A percentile compares a stretch with the other conserved stretches of the same genome.
These are phyloP conservation scores for Anisognathus igniventris DNA, from an alignment of 2,797 vertebrate species.

Conservation along the genomic window DNA sequence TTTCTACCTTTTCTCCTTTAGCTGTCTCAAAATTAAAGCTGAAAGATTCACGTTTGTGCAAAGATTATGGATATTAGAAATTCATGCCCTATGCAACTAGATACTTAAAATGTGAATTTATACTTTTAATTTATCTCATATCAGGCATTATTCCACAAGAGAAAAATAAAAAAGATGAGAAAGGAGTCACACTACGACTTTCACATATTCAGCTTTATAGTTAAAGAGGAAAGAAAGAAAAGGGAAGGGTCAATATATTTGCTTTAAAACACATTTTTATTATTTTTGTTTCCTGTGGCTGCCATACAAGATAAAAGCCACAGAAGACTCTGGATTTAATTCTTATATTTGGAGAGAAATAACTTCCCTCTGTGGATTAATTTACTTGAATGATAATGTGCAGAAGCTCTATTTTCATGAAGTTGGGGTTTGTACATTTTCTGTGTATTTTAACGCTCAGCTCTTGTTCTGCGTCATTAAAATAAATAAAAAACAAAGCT, in stretches of 20 bases:
- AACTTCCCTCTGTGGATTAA: neutral
- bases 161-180: neutral
- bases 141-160: neutral
- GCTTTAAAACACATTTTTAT: neutral
- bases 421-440: neutral
- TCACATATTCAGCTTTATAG: neutral
- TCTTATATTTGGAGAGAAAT: neutral
- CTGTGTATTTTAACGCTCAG: neutral
- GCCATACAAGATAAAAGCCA: neutral
- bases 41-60: neutral
- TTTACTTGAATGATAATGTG: neutral
- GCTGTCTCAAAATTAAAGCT: neutral
- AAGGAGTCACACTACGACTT: neutral
- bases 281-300: neutral
- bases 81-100: rapidly evolving
- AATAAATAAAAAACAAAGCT: neutral
- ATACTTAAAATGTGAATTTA: neutral
- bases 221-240: neutral
- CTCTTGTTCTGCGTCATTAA: neutral
- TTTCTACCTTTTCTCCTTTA: neutral
- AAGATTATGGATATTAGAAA: neutral
- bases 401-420: neutral
- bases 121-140: neutral
- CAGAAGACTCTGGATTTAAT: neutral
- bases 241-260: neutral